Percentiles rank a stretch among this genome's conserved stretches.
phyloP scores from a whole-genome alignment of 1,140 invertebrate genomes.

The Heliothis subflexa region DNA sequence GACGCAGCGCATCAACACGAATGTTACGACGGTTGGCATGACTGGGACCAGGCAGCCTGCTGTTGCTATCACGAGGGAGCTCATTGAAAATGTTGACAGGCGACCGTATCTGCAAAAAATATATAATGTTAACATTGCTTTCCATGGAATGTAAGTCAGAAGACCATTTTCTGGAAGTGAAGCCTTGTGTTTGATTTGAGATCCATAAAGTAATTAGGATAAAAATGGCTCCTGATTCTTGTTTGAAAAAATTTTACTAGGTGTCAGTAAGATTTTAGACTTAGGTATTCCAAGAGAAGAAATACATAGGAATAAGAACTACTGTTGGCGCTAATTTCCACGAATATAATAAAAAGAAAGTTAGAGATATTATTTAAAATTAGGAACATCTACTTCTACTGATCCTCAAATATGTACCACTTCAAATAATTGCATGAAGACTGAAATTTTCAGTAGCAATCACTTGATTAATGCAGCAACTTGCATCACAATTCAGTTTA shows the following conservation, averaged over 20 bases:
- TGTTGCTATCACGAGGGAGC: slow-evolving; percentile 58
- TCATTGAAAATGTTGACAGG: slow-evolving; percentile 56
- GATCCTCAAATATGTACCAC: neutral
- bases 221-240: too few species aligned
- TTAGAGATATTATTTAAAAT: too few species aligned
- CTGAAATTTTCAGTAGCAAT: neutral
- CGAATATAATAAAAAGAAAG: too few species aligned
- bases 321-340: too few species aligned
- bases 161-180: too few species aligned
- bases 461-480: neutral
- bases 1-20: slow-evolving; percentile 63
- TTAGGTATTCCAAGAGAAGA: too few species aligned
- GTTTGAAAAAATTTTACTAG: too few species aligned
- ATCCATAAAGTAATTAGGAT: too few species aligned
- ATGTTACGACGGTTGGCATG: slow-evolving; percentile 62
- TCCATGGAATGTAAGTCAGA: neutral
- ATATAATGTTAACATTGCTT: neutral
- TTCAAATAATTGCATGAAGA: neutral
- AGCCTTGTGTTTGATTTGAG: too few species aligned
- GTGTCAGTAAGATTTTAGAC: too few species aligned
- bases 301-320: too few species aligned
- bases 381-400: too few species aligned
- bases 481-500: neutral
- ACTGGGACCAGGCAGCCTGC: slow-evolving; percentile 62
- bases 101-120: slow-evolving; percentile 67